These are phyloP conservation scores for Hirudo medicinalis DNA, from an alignment of 1,140 invertebrate genomes.

Conservation along the genomic window DNA sequence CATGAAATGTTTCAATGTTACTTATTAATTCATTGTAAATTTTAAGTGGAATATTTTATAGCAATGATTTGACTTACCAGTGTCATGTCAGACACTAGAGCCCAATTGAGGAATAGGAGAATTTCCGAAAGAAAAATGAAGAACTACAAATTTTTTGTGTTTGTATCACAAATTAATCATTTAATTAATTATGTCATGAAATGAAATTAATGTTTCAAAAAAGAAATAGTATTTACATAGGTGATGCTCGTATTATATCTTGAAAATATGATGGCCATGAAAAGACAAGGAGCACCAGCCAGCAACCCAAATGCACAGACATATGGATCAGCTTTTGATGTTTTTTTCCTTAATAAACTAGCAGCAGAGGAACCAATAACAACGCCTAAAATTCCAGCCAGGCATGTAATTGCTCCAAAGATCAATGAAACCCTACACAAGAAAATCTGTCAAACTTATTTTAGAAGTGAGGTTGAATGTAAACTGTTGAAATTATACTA, in stretches of 20 bases:
- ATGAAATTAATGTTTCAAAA: neutral
- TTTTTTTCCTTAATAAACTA: slow-evolving; percentile 46
- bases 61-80: slow-evolving; percentile 57
- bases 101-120: slow-evolving; percentile 85
- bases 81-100: slow-evolving; percentile 91
- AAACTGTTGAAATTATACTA: slow-evolving; percentile 50
- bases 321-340: slow-evolving; percentile 67
- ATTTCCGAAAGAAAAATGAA: slow-evolving; percentile 47
- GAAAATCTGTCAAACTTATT: neutral
- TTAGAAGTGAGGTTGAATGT: slow-evolving; percentile 45
- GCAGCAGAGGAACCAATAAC: slow-evolving; percentile 63
- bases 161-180: too few species aligned
- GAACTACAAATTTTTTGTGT: slow-evolving; percentile 28
- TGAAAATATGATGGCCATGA: slow-evolving; percentile 61
- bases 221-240: slow-evolving; percentile 46
- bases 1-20: neutral
- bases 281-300: slow-evolving; percentile 63
- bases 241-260: slow-evolving; percentile 49
- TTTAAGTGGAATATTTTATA: neutral
- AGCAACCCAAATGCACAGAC: slow-evolving; percentile 81
- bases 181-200: slow-evolving; percentile 18
- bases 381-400: slow-evolving; percentile 80
- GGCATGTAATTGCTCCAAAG: slow-evolving; percentile 85
- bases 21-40: neutral
- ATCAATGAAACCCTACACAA: slow-evolving; percentile 50